phyloP scores from a whole-genome alignment of 2,888 invertebrate genomes.

The Argyra leucocephala region DNA sequence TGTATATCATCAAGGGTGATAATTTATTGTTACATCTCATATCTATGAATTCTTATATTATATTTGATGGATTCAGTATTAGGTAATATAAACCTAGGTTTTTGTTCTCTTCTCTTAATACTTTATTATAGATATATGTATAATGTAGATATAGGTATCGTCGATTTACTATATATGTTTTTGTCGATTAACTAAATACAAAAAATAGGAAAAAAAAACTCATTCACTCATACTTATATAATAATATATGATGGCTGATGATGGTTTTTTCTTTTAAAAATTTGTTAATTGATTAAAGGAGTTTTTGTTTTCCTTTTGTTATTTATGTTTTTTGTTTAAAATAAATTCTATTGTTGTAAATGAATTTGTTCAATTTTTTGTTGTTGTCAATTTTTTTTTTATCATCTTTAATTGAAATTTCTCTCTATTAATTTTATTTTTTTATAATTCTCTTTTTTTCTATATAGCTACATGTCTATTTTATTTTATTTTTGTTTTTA shows the following conservation, averaged over 20 bases:
- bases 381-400: neutral
- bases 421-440: no score
- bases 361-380: neutral
- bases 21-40: neutral
- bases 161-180: no score
- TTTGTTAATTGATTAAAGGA: slow-evolving; percentile 2
- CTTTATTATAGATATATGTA: neutral
- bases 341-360: neutral
- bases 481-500: no score
- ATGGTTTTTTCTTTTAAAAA: slow-evolving; percentile 2
- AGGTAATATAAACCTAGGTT: neutral
- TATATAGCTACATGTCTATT: no score
- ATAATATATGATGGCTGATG: neutral
- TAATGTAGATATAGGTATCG: no score
- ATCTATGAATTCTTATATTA: neutral
- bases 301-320: neutral
- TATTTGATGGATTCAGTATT: slow-evolving; percentile 1
- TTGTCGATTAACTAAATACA: no score
- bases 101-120: neutral
- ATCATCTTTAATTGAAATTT: no score
- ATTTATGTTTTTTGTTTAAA: neutral
- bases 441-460: no score
- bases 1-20: neutral
- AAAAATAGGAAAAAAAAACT: no score
- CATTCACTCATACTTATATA: no score